Conservation (phyloP, 2,113 vertebrate genomes). For the Zeus faber region DNA sequence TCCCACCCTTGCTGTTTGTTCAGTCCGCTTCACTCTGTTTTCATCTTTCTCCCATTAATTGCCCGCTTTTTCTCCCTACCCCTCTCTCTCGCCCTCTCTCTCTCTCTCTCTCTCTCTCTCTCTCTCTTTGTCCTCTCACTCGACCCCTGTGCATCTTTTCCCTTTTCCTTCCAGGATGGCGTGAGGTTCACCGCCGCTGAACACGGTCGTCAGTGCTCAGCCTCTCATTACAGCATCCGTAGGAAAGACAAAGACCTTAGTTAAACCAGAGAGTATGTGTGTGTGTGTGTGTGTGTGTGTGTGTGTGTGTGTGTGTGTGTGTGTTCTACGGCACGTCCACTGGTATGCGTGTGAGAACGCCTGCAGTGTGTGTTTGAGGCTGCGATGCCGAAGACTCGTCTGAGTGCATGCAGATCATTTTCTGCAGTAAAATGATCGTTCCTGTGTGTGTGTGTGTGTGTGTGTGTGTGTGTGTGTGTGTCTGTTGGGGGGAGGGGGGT, state of each 20-base stretch:
- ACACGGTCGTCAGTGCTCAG: neutral
- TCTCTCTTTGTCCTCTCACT: neutral
- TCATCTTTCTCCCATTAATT: neutral
- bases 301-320: conserved; percentile 10
- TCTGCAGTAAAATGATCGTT: conserved; percentile 53
- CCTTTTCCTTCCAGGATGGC: neutral
- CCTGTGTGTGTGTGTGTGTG: conserved; percentile 16
- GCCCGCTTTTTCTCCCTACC: neutral
- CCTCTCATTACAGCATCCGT: neutral
- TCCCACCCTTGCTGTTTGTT: no score
- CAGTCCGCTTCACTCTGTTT: no score
- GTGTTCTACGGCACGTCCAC: conserved; percentile 15
- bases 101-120: neutral
- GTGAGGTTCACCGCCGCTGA: neutral
- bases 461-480: conserved; percentile 22
- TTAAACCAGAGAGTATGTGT: neutral
- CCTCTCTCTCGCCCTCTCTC: neutral
- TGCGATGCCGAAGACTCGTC: no score
- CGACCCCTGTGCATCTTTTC: no score
- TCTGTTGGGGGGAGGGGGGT: no score
- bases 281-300: neutral
- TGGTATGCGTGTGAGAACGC: conserved; percentile 12
- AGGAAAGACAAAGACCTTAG: conserved; percentile 37
- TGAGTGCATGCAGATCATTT: conserved; percentile 45
- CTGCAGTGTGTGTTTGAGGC: conserved; percentile 18